Conservation (phyloP, 30 jellyfish, hydroid and myxozoan species). For the Aurelia aurita region DNA sequence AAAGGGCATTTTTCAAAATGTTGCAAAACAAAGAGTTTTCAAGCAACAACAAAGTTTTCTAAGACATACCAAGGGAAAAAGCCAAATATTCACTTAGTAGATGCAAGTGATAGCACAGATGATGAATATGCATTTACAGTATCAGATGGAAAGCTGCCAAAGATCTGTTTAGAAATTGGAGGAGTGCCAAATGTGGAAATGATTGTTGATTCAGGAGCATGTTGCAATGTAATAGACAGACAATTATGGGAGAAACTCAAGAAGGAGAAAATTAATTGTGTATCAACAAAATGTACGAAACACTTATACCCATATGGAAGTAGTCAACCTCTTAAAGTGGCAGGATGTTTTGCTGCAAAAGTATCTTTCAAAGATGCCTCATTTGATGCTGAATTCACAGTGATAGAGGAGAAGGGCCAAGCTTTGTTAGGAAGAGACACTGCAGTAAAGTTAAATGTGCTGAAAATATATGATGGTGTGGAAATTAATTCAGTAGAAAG, state of each 20-base stretch:
- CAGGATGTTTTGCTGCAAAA: slow-evolving; percentile 53
- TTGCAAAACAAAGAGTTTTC: no score
- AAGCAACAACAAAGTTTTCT: no score
- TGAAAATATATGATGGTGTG: slow-evolving; percentile 43
- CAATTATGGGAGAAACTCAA: slow-evolving; percentile 58
- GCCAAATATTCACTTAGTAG: slow-evolving; percentile 33
- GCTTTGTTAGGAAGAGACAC: slow-evolving; percentile 66
- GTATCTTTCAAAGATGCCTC: slow-evolving; percentile 18
- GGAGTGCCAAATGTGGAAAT: slow-evolving; percentile 44
- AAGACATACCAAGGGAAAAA: slow-evolving; percentile 44
- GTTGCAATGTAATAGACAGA: slow-evolving; percentile 60
- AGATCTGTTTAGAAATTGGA: slow-evolving; percentile 35
- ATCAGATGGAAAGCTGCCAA: slow-evolving; percentile 33
- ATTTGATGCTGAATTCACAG: slow-evolving; percentile 49
- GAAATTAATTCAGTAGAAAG: slow-evolving; percentile 35
- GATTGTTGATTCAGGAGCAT: slow-evolving; percentile 67
- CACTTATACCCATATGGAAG: slow-evolving; percentile 57
- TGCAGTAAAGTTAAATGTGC: slow-evolving; percentile 35
- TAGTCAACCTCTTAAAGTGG: slow-evolving; percentile 51
- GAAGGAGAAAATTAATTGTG: slow-evolving; percentile 49
- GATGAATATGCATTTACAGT: slow-evolving; percentile 47
- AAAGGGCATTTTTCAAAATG: no score
- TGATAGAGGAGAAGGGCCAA: slow-evolving; percentile 65
- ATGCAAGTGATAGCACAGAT: slow-evolving; percentile 49
- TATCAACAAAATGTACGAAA: slow-evolving; percentile 30